These are phyloP conservation scores for Drosophila subobscura DNA, from an alignment of 1,140 invertebrate species.

Conservation along the genomic window DNA sequence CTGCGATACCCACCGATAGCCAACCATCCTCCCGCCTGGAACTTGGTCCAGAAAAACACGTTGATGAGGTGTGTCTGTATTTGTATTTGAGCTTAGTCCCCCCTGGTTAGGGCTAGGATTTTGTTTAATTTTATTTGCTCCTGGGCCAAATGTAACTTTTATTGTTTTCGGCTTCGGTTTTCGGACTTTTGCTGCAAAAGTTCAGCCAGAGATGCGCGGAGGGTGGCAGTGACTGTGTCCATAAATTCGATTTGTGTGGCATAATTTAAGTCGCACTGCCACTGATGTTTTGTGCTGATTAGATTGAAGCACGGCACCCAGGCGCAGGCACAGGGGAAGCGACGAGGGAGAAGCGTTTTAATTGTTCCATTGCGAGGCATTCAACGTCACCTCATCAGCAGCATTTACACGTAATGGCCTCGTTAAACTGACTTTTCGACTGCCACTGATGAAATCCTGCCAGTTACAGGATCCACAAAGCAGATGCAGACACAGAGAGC, in stretches of 20 bases:
- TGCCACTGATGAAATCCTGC: constrained; percentile 50
- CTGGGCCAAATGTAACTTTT: constrained; percentile 73
- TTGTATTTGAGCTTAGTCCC: constrained; percentile 1
- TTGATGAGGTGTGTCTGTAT: constrained; percentile 47
- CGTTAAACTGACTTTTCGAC: constrained; percentile 73
- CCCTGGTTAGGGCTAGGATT: constrained; percentile 21
- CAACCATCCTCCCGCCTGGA: constrained; percentile 3
- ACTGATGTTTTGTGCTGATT: constrained; percentile 71
- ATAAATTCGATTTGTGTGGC: constrained; percentile 83
- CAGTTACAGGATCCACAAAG: constrained; percentile 1
- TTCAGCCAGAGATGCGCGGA: constrained; percentile 43
- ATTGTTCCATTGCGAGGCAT: constrained; percentile 58
- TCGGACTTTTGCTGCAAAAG: constrained; percentile 62
- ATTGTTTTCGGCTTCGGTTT: constrained; percentile 79
- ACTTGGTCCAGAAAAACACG: constrained; percentile 38
- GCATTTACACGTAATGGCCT: constrained; percentile 83
- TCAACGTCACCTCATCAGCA: constrained; percentile 82
- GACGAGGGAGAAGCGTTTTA: constrained; percentile 52
- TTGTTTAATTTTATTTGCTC: constrained; percentile 74
- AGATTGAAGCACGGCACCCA: constrained; percentile 63
- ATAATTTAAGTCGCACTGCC: constrained; percentile 76
- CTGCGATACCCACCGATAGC: constrained; percentile 34
- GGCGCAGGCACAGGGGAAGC: neutral
- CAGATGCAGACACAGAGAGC: too few species aligned
- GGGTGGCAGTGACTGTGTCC: constrained; percentile 25